A percentile compares a stretch with the other conserved stretches of the same genome.
Conservation (phyloP, 2,888 invertebrate genomes). For the Andrena trimmerana region DNA sequence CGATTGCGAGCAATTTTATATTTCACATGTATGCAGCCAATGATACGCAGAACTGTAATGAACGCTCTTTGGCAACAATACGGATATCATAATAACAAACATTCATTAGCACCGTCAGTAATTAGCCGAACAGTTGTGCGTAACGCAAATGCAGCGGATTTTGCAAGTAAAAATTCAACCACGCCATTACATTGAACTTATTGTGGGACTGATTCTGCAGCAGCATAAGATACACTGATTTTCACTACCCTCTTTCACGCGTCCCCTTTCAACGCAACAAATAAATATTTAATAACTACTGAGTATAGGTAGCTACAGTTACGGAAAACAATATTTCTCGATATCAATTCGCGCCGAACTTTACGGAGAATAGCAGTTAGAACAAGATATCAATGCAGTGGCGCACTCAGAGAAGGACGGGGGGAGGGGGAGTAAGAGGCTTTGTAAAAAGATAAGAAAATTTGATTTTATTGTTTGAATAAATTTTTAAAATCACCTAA, state of each 20-base stretch:
- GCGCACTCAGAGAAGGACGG: too few species aligned
- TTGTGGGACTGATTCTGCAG: conserved; percentile 30
- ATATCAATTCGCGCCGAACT: background rate
- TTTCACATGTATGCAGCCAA: conserved; percentile 7
- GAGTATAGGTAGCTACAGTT: background rate
- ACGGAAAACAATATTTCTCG: background rate
- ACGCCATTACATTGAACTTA: conserved; percentile 36
- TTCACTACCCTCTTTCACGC: background rate
- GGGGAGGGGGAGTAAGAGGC: too few species aligned
- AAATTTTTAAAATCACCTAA: too few species aligned
- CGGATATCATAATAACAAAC: conserved; percentile 41
- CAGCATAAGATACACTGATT: background rate
- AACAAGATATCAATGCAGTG: too few species aligned
- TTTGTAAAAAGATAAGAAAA: too few species aligned
- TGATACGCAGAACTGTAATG: background rate
- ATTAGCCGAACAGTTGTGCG: conserved; percentile 35
- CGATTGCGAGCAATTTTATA: conserved; percentile 18
- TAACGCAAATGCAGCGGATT: conserved; percentile 10
- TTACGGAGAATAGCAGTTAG: too few species aligned
- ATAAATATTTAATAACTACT: conserved; percentile 5
- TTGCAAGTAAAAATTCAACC: conserved; percentile 39
- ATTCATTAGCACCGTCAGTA: conserved; percentile 27
- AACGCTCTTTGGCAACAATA: conserved; percentile 29
- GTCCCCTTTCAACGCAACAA: background rate
- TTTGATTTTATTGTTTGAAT: too few species aligned